Percentiles rank a stretch among this genome's conserved stretches.
Evolutionary conservation across 2,888 invertebrate species (phyloP).

Genomic region (Sympetrum striolatum): DNA sequence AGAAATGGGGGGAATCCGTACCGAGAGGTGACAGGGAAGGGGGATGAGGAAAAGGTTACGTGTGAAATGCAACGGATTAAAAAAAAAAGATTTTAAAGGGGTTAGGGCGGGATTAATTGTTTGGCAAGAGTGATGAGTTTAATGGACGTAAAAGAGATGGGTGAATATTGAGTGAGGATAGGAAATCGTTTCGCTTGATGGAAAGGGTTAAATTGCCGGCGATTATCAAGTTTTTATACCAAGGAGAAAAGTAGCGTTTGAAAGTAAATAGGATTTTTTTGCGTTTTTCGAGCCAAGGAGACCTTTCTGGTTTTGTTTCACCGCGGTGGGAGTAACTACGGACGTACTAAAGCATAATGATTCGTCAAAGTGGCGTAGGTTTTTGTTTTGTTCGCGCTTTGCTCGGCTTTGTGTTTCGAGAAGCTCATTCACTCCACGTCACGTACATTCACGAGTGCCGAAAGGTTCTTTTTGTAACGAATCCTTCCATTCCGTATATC

Average conservation of each 20-base stretch:
- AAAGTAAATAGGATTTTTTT: background rate
- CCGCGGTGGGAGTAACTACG: background rate
- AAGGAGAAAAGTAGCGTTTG: background rate
- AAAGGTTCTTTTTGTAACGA: background rate
- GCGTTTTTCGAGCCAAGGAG: background rate
- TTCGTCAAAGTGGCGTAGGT: background rate
- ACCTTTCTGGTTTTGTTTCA: background rate
- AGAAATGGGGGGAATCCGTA: background rate
- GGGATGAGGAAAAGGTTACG: background rate
- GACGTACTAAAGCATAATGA: background rate
- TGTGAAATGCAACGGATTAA: constrained; percentile 16
- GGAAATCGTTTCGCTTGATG: constrained; percentile 10
- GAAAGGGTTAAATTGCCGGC: background rate
- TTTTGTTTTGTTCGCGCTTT: background rate
- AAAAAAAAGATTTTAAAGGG: background rate
- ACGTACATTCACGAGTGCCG: background rate
- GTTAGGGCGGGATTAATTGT: constrained; percentile 5
- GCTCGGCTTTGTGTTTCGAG: background rate
- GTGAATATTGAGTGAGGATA: constrained; percentile 4
- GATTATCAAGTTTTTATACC: background rate
- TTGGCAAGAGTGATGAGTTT: constrained; percentile 39
- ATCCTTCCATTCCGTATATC: background rate
- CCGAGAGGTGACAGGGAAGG: background rate
- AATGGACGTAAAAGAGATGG: constrained; percentile 26
- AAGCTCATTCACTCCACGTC: background rate